Percentiles rank a stretch among this genome's conserved stretches.
Conservation (phyloP, 2,797 vertebrate genomes). For the Zonotrichia albicollis region DNA sequence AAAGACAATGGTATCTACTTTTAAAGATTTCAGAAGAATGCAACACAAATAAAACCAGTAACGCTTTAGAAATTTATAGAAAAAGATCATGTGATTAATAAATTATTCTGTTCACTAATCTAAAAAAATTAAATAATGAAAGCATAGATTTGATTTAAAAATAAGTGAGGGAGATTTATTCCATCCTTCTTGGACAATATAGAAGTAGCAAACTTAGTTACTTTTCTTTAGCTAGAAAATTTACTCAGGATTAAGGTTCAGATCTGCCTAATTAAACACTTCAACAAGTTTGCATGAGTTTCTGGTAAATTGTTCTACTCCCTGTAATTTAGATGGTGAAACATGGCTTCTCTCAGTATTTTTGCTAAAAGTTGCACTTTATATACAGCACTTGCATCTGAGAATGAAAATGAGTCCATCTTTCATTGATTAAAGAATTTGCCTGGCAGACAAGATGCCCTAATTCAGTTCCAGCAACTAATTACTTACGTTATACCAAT, state of each 20-base stretch:
- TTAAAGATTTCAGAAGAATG: neutral
- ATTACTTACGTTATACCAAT: neutral
- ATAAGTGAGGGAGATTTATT: accelerated
- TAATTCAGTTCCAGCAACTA: slow-evolving; percentile 1
- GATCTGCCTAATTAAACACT: neutral
- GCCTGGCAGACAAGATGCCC: neutral
- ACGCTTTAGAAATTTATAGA: neutral
- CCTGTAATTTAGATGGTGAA: neutral
- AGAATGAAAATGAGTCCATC: neutral
- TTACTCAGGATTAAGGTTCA: neutral
- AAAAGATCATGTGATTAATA: neutral
- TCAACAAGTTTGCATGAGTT: neutral
- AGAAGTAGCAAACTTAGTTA: neutral
- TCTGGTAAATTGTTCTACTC: neutral
- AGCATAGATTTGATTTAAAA: neutral
- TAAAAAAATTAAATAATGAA: neutral
- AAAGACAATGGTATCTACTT: neutral
- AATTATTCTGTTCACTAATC: neutral
- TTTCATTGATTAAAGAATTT: slow-evolving; percentile 1
- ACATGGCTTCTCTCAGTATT: neutral
- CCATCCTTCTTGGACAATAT: neutral
- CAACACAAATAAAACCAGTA: neutral
- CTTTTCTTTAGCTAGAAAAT: neutral
- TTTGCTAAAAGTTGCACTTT: neutral
- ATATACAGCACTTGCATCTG: neutral